These are phyloP conservation scores for Acrocephalus kingi DNA, from an alignment of 2,113 vertebrate species.

Conservation along the genomic window DNA sequence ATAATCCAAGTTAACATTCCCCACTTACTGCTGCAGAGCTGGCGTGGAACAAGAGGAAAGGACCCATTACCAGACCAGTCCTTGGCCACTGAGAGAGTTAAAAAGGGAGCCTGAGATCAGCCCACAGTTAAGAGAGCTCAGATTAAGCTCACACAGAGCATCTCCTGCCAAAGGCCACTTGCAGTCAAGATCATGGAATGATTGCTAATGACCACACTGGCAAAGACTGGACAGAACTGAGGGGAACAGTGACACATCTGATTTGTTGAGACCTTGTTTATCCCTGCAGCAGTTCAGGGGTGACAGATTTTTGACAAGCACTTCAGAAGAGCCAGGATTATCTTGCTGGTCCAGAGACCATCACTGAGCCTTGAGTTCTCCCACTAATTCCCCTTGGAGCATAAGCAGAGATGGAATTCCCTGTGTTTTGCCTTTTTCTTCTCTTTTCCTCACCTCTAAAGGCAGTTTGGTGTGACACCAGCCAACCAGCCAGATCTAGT, in stretches of 20 bases:
- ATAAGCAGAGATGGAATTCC: neutral
- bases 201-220: neutral
- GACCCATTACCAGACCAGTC: neutral
- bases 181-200: neutral
- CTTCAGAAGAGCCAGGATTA: neutral
- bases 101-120: neutral
- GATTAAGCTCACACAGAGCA: neutral
- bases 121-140: neutral
- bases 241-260: neutral
- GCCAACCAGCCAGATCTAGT: neutral
- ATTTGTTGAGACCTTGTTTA: neutral
- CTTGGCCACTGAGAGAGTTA: neutral
- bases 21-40: neutral
- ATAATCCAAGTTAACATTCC: slow-evolving; percentile 13
- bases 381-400: neutral
- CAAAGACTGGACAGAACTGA: neutral
- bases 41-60: neutral
- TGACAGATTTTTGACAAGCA: neutral
- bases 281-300: neutral
- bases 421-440: neutral
- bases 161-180: neutral
- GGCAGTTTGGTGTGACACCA: neutral
- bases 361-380: neutral
- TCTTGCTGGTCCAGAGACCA: neutral
- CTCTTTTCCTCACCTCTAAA: neutral